These are phyloP conservation scores for Drosophila prosaltans DNA, from an alignment of 1,140 invertebrate species.

Conservation along the genomic window DNA sequence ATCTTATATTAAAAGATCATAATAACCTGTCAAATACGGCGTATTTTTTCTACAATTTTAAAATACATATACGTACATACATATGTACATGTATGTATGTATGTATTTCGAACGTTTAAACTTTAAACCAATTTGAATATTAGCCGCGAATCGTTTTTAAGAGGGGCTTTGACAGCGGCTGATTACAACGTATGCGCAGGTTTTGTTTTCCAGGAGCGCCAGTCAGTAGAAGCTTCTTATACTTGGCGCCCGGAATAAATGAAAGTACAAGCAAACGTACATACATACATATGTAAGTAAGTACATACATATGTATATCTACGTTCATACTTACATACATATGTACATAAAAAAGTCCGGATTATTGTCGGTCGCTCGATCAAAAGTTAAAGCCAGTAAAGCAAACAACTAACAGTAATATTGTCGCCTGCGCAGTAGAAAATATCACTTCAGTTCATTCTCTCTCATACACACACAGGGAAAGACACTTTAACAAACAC, in stretches of 20 bases:
- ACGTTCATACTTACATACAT: not conserved
- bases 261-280: not conserved
- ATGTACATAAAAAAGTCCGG: not conserved
- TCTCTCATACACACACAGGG: not conserved
- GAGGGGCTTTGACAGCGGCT: not conserved
- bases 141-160: too few relatives aligned
- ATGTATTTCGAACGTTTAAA: too few relatives aligned
- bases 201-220: not conserved
- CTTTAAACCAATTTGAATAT: not conserved
- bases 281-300: not conserved
- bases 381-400: slow-evolving; percentile 30
- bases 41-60: too few relatives aligned
- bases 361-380: slow-evolving; percentile 29
- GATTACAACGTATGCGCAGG: not conserved
- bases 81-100: too few relatives aligned
- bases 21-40: too few relatives aligned
- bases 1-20: too few relatives aligned
- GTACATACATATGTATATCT: not conserved
- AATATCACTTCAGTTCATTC: slow-evolving; percentile 11
- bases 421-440: slow-evolving; percentile 72
- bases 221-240: not conserved
- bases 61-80: too few relatives aligned
- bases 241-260: not conserved
- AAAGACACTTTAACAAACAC: slow-evolving; percentile 16
- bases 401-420: slow-evolving; percentile 51